Percentiles rank a stretch among this genome's conserved stretches.
Conservation (phyloP, 2,888 invertebrate species). For the Apomyelois bistriatella region DNA sequence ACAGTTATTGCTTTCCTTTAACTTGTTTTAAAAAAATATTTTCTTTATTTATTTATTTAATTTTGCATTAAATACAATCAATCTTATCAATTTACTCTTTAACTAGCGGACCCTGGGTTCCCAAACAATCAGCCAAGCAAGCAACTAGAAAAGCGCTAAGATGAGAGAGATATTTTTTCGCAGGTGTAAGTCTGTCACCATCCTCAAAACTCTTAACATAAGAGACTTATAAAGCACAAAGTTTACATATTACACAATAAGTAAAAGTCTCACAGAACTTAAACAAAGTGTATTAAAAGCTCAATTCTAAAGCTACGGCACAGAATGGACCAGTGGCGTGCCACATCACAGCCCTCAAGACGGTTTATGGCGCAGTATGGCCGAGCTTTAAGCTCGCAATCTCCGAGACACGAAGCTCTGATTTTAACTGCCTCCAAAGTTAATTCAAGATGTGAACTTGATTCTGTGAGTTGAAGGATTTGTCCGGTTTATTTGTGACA, state of each 20-base stretch:
- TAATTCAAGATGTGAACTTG: neutral
- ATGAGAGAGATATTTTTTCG: too few relatives aligned
- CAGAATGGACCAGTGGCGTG: neutral
- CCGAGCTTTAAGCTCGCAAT: slow-evolving; percentile 1
- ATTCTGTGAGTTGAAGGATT: neutral
- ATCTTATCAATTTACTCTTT: too few relatives aligned
- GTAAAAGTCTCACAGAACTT: neutral
- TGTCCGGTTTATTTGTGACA: neutral
- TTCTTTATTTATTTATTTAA: too few relatives aligned
- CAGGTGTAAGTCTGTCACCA: too few relatives aligned
- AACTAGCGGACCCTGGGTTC: too few relatives aligned
- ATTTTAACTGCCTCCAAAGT: slow-evolving; percentile 2
- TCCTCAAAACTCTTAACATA: too few relatives aligned
- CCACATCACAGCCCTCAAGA: neutral
- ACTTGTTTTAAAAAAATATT: too few relatives aligned
- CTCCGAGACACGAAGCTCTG: slow-evolving; percentile 3
- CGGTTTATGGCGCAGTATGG: slow-evolving; percentile 6
- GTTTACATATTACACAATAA: neutral
- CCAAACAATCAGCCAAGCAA: too few relatives aligned
- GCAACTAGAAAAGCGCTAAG: too few relatives aligned
- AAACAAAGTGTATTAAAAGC: neutral
- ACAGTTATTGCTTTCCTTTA: too few relatives aligned
- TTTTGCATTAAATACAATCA: too few relatives aligned
- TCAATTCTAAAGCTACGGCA: neutral
- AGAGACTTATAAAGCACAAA: neutral